Conservation (phyloP, 2,113 vertebrate genomes). For the Gavia stellata region DNA sequence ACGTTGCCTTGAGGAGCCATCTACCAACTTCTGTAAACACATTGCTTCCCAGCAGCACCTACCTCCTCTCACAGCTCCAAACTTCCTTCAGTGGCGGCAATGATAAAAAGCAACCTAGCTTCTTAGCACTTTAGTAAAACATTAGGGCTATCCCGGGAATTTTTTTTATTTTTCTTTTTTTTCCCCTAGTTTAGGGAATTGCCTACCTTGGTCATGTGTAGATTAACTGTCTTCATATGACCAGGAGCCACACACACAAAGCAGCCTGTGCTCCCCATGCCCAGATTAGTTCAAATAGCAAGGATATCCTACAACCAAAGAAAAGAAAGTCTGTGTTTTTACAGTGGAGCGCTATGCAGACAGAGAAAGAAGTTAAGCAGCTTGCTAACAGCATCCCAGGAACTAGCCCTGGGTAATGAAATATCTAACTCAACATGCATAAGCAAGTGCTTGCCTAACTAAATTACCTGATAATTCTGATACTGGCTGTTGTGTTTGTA, state of each 20-base stretch:
- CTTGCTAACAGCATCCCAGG: background rate
- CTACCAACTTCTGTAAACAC: background rate
- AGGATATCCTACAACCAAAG: background rate
- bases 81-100: background rate
- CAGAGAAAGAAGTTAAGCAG: background rate
- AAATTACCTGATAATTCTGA: background rate
- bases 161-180: background rate
- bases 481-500: background rate
- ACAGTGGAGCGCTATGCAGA: background rate
- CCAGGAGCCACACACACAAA: background rate
- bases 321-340: background rate
- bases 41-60: fast-evolving
- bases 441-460: background rate
- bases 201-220: background rate
- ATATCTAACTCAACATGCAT: background rate
- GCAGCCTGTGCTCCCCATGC: background rate
- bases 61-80: background rate
- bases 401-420: background rate
- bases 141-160: background rate
- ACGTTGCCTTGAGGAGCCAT: background rate
- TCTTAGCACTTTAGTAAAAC: background rate
- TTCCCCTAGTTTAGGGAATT: background rate
- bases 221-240: background rate
- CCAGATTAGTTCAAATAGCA: background rate
- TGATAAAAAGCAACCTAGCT: background rate